A percentile compares a stretch with the other conserved stretches of the same genome.
Evolutionary conservation across 1,140 invertebrate genomes (phyloP).

Genomic region (Eciton burchellii): DNA sequence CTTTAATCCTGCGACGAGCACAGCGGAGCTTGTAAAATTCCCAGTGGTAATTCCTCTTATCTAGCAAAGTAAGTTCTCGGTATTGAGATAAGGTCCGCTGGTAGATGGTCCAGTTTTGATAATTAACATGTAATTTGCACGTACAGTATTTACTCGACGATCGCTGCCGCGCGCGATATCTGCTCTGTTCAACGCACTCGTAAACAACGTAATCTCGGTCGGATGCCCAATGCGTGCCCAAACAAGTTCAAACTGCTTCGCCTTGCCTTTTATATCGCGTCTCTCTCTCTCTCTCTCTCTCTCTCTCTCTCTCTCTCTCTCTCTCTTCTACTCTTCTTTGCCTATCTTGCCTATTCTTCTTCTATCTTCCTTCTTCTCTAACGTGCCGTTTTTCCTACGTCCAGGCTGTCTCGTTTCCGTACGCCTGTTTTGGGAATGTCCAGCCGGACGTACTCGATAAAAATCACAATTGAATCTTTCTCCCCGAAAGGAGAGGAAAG

Average conservation of each 20-base stretch:
- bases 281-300: slow-evolving; percentile 21
- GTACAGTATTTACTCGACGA: slow-evolving; percentile 55
- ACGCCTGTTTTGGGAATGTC: slow-evolving; percentile 32
- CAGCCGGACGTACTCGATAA: slow-evolving; percentile 29
- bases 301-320: slow-evolving; percentile 10
- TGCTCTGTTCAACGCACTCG: slow-evolving; percentile 32
- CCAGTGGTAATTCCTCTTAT: slow-evolving; percentile 54
- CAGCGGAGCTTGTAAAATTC: slow-evolving; percentile 52
- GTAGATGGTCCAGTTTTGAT: slow-evolving; percentile 41
- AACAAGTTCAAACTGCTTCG: slow-evolving; percentile 57
- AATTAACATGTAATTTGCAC: slow-evolving; percentile 51
- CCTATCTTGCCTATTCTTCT: background rate
- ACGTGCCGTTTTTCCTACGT: background rate
- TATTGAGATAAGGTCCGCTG: slow-evolving; percentile 44
- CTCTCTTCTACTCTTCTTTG: background rate
- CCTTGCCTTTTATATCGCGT: slow-evolving; percentile 31
- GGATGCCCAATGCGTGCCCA: slow-evolving; percentile 59
- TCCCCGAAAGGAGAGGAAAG: background rate
- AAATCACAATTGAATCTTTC: slow-evolving; percentile 48
- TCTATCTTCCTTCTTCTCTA: slow-evolving; percentile 28
- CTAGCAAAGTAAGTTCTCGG: slow-evolving; percentile 36
- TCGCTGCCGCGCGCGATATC: slow-evolving; percentile 36
- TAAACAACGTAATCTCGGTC: slow-evolving; percentile 41
- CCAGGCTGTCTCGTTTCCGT: background rate
- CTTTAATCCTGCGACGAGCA: slow-evolving; percentile 40